Evolutionary conservation across 2,888 invertebrate genomes (phyloP).

Genomic region (Altica lythri): DNA sequence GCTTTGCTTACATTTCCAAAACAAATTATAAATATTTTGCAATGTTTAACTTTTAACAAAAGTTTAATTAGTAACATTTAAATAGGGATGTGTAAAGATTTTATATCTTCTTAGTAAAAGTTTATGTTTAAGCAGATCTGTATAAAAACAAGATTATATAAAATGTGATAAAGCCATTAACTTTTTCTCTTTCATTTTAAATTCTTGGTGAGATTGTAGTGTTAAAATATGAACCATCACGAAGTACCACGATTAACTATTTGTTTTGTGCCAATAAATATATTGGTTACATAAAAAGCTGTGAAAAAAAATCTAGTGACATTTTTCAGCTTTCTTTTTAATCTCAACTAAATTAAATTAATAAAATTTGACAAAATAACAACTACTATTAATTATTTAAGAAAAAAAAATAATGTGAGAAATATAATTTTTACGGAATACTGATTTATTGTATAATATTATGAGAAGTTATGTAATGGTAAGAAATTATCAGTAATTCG

Average conservation of each 20-base stretch:
- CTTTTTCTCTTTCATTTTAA: too few species aligned
- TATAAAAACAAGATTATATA: too few species aligned
- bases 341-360: slow-evolving; percentile 11
- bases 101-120: too few species aligned
- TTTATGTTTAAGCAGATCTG: too few species aligned
- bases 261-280: slow-evolving; percentile 49
- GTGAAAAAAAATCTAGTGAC: slow-evolving; percentile 18
- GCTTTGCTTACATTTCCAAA: too few species aligned
- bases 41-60: too few species aligned
- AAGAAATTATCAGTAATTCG: slow-evolving; percentile 15
- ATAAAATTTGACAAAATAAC: slow-evolving; percentile 17
- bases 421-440: slow-evolving; percentile 19
- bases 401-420: slow-evolving; percentile 13
- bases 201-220: slow-evolving; percentile 9
- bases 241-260: slow-evolving; percentile 45
- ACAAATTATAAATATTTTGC: too few species aligned
- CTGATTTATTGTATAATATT: slow-evolving; percentile 24
- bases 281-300: slow-evolving; percentile 32
- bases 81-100: too few species aligned
- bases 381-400: slow-evolving; percentile 23
- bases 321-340: slow-evolving; percentile 16
- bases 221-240: slow-evolving; percentile 32
- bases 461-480: slow-evolving; percentile 11
- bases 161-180: too few species aligned
- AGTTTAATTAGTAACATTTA: too few species aligned